Conservation (phyloP, 2,797 vertebrate species). For the Micropoecilia bifurca region DNA sequence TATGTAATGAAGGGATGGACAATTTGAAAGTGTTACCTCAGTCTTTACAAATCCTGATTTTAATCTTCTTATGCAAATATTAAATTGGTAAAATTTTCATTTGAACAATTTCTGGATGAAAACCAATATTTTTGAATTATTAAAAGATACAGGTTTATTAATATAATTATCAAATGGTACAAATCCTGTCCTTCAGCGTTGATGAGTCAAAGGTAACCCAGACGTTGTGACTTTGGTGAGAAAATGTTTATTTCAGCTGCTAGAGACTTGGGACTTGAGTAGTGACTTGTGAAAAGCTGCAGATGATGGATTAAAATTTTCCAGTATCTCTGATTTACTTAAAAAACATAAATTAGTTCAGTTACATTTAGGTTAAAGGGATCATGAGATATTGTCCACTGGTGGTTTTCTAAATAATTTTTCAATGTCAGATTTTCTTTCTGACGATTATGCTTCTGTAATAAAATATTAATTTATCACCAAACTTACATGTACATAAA, state of each 20-base stretch:
- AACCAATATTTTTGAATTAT: neutral
- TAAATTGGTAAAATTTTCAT: neutral
- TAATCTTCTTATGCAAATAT: neutral
- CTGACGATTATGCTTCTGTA: neutral
- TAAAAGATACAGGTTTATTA: neutral
- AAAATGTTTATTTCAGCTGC: neutral
- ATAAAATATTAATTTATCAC: neutral
- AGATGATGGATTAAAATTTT: neutral
- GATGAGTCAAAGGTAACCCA: neutral
- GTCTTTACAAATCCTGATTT: neutral
- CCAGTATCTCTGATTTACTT: neutral
- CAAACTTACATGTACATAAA: neutral
- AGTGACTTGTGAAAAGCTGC: neutral
- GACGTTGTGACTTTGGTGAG: neutral
- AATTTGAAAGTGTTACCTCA: neutral
- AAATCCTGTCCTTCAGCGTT: neutral
- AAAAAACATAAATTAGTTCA: neutral
- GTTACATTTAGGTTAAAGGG: neutral
- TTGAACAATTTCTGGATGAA: neutral
- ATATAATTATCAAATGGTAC: neutral
- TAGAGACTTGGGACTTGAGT: neutral
- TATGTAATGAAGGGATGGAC: neutral
- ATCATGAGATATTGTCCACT: neutral
- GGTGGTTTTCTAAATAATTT: neutral
- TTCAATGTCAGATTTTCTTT: neutral